Evolutionary conservation across 2,888 invertebrate genomes (phyloP), one percentile per base, ranked within the genome.

Genomic region (Alitta virens): DNA sequence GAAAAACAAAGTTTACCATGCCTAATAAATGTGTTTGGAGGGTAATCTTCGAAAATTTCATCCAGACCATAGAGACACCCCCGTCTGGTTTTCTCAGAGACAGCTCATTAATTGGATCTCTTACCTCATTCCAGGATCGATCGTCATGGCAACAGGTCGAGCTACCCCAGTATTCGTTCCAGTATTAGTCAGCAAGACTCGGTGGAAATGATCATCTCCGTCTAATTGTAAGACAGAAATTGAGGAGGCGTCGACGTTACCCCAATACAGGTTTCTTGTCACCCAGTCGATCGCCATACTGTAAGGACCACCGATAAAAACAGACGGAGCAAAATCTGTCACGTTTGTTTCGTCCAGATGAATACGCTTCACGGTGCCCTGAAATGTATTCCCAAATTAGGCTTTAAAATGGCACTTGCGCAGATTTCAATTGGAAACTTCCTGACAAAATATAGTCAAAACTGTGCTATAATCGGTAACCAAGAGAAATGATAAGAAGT

Each of bases 281-380:
- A 97, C 85, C 97, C 98, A 98, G 80, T 99, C 98, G 76, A 96
- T 92, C 0, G 97, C 96, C 46, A 99, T 87, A 0, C 92, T 88
- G 40, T 91, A 91, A 0, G 96, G 92, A 0, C 94, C 90, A 0
- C 96, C 94, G 9, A 94, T 60, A 56, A 73, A 71, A 18, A 57
- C 95, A 92, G 1, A 74, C n/a, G 90, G 90, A 5, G 94, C 86
- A 80, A 94, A 91, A 73, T 90, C 89, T 0, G 90, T 89, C 74
- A 88, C 88, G 74, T 92, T 92, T 1, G 93, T 92, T 14, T 93
- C 94, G 54, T 69, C 65, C 21, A 74, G 56, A 16, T 56, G 27
- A 21, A 49, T 43, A 21, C 33, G 2, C 16, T 54, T 18, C 21
- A 64, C 49, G 9, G 56, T 25, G 12, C 27, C 26, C 55, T 61